A percentile compares a stretch with the other conserved stretches of the same genome.
These are phyloP conservation scores for Sinohyriopsis cumingii DNA, from an alignment of 2,888 invertebrate species.

Conservation along the genomic window DNA sequence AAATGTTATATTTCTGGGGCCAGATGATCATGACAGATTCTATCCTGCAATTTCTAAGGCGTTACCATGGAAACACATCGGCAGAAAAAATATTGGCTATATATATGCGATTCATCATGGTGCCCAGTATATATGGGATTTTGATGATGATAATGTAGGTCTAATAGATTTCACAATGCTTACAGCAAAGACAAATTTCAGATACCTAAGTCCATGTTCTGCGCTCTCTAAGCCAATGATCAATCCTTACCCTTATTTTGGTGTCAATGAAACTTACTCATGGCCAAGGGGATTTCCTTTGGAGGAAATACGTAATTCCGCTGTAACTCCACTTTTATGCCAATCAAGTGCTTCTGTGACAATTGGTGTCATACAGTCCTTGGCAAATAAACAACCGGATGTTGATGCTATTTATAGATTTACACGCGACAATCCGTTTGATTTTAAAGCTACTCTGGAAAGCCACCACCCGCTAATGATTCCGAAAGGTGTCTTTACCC, in stretches of 20 bases:
- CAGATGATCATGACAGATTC: too few species aligned
- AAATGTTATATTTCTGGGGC: too few species aligned
- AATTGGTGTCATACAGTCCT: too few species aligned
- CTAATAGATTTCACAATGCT: background rate
- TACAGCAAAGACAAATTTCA: background rate
- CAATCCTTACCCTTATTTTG: slow-evolving; percentile 2
- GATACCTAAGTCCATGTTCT: background rate
- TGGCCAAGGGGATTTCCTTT: slow-evolving; percentile 4
- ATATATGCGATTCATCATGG: slow-evolving; percentile 14
- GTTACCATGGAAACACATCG: slow-evolving; percentile 1
- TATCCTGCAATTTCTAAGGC: slow-evolving; percentile 3
- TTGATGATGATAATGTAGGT: slow-evolving; percentile 4
- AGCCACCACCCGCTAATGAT: too few species aligned
- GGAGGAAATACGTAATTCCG: background rate
- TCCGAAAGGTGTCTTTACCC: too few species aligned
- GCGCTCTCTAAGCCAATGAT: too few species aligned
- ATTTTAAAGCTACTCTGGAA: too few species aligned
- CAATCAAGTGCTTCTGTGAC: background rate
- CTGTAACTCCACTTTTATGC: background rate
- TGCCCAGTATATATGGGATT: slow-evolving; percentile 11
- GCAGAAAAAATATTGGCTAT: slow-evolving; percentile 14
- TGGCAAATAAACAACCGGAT: too few species aligned
- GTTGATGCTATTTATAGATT: too few species aligned
- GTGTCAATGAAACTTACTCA: background rate
- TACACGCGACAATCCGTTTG: too few species aligned